Base-by-base conservation (phyloP, 35 echinoderm and acorn worm genomes). In the Lytechinus pictus region DNA sequence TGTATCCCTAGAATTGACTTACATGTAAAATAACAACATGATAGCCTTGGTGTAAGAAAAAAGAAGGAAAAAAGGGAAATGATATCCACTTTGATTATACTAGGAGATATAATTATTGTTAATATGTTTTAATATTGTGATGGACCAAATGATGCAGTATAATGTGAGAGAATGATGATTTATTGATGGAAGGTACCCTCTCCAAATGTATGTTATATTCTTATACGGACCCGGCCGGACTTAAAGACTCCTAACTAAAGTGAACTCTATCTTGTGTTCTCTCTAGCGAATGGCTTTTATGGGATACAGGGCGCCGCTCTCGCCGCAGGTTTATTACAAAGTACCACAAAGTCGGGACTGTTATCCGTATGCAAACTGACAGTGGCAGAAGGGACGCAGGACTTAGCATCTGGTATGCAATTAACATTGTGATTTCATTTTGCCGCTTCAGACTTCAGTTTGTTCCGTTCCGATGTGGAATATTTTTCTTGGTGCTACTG, bases 321-420 rank as follows among this genome's bases (percentile, higher is more conserved):
- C 92, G 10, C 54, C 92, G 92, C 92, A 93, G 54, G 92, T 93
- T 93, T 57, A 93, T 93, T 93, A 93, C 92, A 93, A 93, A 93
- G 92, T 93, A 54, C 92, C 92, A 54, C 92, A 93, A 93, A 93
- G 53, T 93, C 92, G 92, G 52, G 92, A 93, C 54, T 93, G 92
- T 93, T 93, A n/a, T 27, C 92, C 54, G 54, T 93, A 93, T 54
- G 92, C 92, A 93, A 93, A 93, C 92, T 93, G 92, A 93, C 33
- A 44, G 33, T 54, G 88, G 5, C 19, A 3, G 66, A 79, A 79
- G 66, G 19, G 14, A 57, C 8, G 66, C 66, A 79, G 66, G 66
- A 79, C 66, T 24, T 24, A n/a, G 16, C 66, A 79, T 24, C 66
- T 24, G 66, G 19, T 79, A 79, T n/a, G 66, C 66, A 79, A 79